Evolutionary conservation across 2,888 invertebrate genomes (phyloP).

Genomic region (Drosophila macrospina): DNA sequence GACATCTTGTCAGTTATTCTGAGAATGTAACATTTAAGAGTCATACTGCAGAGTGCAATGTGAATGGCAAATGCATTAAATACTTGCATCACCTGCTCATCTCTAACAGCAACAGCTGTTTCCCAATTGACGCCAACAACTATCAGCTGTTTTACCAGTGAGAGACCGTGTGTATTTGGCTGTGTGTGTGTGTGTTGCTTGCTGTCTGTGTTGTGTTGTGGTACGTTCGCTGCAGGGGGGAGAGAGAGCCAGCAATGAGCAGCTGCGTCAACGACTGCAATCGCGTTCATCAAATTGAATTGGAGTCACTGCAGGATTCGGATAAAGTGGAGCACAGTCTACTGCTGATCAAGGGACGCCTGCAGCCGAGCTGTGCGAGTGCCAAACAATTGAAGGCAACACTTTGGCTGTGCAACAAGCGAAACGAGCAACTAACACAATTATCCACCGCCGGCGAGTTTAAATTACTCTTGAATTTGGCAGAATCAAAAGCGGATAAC

Average conservation of each 20-base stretch:
- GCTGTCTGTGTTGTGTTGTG: conserved; percentile 11
- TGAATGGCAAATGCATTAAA: not conserved
- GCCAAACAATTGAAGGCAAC: conserved; percentile 62
- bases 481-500: not conserved
- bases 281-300: conserved; percentile 66
- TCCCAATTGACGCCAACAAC: conserved; percentile 2
- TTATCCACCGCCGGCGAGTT: conserved; percentile 75
- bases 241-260: conserved; percentile 60
- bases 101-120: conserved; percentile 33
- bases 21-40: too few species aligned
- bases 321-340: conserved; percentile 79
- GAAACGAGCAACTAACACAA: conserved; percentile 50
- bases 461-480: conserved; percentile 80
- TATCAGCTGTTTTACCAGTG: conserved; percentile 24
- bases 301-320: conserved; percentile 76
- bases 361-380: conserved; percentile 68
- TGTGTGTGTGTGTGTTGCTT: conserved; percentile 7
- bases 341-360: conserved; percentile 81
- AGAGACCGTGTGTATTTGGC: not conserved
- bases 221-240: not conserved
- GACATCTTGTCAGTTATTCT: too few species aligned
- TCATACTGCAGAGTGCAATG: too few species aligned
- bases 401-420: conserved; percentile 27
- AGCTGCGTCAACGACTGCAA: conserved; percentile 62
- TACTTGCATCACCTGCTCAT: not conserved